A percentile compares a stretch with the other conserved stretches of the same genome.
phyloP scores from a whole-genome alignment of 2,113 vertebrate genomes.

The Leptocoma aspasia region DNA sequence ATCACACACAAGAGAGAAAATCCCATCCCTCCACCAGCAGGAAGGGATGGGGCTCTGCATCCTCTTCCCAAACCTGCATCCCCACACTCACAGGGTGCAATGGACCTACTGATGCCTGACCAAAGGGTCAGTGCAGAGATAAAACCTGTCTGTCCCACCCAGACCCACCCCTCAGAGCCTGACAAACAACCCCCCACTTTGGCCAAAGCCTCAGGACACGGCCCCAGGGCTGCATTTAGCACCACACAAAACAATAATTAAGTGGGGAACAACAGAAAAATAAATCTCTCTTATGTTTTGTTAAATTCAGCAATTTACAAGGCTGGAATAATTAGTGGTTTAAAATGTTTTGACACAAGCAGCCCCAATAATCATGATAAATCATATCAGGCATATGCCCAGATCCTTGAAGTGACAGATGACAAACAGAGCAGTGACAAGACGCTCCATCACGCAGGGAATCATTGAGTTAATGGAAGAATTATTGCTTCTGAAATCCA shows the following conservation, averaged over 20 bases:
- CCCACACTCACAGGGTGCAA: accelerated
- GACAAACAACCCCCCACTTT: accelerated
- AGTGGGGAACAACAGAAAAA: not conserved
- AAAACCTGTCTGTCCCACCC: not conserved
- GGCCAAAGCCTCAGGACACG: accelerated
- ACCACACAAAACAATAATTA: not conserved
- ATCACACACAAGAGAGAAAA: not conserved
- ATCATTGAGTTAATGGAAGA: conserved; percentile 82
- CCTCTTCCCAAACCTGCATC: not conserved
- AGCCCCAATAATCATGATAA: conserved; percentile 70
- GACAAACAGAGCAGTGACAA: conserved; percentile 80
- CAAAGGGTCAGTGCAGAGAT: not conserved
- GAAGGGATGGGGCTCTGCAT: accelerated
- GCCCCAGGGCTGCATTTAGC: not conserved
- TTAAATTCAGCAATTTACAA: conserved; percentile 71
- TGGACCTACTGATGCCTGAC: accelerated
- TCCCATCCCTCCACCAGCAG: not conserved
- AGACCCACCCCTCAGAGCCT: not conserved
- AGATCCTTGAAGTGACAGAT: conserved; percentile 80
- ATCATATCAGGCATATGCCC: conserved; percentile 77
- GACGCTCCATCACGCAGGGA: conserved; percentile 67
- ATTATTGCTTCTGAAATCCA: conserved; percentile 80
- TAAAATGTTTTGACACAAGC: conserved; percentile 72
- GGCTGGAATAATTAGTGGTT: conserved; percentile 74
- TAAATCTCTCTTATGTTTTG: conserved; percentile 30